A percentile compares a stretch with the other conserved stretches of the same genome.
Conservation (phyloP, 2,888 invertebrate species). For the Drosophila greeni region DNA sequence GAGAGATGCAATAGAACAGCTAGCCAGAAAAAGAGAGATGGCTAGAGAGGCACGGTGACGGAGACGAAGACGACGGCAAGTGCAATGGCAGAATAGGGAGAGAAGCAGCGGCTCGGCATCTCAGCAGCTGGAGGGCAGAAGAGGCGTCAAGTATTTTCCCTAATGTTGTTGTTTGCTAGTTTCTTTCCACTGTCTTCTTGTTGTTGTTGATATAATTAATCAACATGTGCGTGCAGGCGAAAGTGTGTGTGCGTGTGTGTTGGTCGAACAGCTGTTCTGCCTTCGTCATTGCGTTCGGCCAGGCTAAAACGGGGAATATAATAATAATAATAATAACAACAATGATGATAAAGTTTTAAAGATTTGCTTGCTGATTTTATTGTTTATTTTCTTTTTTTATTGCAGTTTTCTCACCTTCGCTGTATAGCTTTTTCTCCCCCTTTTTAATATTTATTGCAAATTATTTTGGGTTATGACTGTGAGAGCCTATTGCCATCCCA, state of each 20-base stretch:
- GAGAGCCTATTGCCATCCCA: conserved; percentile 36
- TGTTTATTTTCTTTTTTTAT: not conserved
- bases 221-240: conserved; percentile 39
- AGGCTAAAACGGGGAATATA: conserved; percentile 12
- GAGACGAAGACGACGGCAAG: conserved; percentile 20
- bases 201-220: conserved; percentile 49
- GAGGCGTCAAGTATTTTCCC: conserved; percentile 24
- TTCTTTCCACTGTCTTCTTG: conserved; percentile 14
- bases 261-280: conserved; percentile 63
- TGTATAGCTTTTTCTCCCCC: conserved; percentile 2
- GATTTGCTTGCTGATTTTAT: not conserved
- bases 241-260: conserved; percentile 16
- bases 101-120: conserved; percentile 3
- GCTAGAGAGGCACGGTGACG: conserved; percentile 19
- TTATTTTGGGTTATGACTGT: conserved; percentile 27
- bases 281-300: conserved; percentile 40
- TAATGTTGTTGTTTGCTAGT: conserved; percentile 8
- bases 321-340: not conserved
- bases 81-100: conserved; percentile 29
- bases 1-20: conserved; percentile 39
- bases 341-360: not conserved
- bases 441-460: conserved; percentile 37
- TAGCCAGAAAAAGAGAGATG: conserved; percentile 28
- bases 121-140: conserved; percentile 22
- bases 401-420: not conserved